phyloP scores from a whole-genome alignment of 2,113 vertebrate genomes.

The Alaudala cheleensis region DNA sequence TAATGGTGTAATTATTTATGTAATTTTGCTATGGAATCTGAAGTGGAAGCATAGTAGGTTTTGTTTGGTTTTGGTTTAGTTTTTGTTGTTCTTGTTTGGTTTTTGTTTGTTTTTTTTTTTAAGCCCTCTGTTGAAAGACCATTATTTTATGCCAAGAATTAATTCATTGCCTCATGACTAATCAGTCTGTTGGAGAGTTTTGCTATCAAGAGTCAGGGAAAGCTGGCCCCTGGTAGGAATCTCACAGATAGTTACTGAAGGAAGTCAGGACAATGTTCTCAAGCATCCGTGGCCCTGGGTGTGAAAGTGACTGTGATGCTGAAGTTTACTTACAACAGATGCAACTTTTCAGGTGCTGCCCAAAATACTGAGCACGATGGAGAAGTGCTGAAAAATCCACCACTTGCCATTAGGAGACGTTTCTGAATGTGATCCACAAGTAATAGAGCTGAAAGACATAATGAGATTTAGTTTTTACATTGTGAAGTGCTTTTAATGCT shows the following conservation, averaged over 20 bases:
- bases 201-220: slow-evolving; percentile 8
- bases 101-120: neutral
- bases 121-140: neutral
- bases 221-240: slow-evolving; percentile 37
- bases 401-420: neutral
- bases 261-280: neutral
- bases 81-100: neutral
- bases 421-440: neutral
- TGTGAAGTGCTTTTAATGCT: neutral
- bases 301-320: neutral
- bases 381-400: neutral
- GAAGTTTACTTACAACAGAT: neutral
- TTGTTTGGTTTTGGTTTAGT: neutral
- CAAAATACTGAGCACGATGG: neutral
- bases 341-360: neutral
- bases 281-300: neutral
- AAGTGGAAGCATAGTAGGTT: neutral
- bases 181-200: neutral
- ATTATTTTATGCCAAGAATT: neutral
- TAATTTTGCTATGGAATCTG: neutral
- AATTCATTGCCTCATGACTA: neutral
- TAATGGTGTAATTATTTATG: neutral
- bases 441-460: neutral
- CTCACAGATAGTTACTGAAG: slow-evolving; percentile 34
- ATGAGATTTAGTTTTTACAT: neutral